A percentile compares a stretch with the other conserved stretches of the same genome.
Evolutionary conservation across 2,113 vertebrate species (phyloP).

Genomic region (Bufo bufo): DNA sequence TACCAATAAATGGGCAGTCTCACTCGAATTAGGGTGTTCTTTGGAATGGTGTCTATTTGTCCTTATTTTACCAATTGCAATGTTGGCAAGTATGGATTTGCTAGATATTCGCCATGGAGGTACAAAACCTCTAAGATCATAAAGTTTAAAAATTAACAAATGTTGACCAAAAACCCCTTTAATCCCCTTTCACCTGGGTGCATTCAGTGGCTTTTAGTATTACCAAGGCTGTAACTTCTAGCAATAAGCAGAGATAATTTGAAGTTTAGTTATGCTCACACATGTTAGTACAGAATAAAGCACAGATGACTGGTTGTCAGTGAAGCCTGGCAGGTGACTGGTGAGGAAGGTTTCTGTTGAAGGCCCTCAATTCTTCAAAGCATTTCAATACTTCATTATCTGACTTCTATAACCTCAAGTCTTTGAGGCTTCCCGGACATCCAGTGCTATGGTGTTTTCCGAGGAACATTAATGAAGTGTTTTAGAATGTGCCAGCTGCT

Average conservation of each 20-base stretch:
- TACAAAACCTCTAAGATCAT: no score
- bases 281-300: no score
- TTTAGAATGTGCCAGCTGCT: constrained; percentile 17
- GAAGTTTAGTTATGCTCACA: not conserved
- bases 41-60: no score
- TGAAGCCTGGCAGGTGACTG: constrained; percentile 18
- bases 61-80: no score
- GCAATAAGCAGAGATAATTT: not conserved
- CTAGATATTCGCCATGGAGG: no score
- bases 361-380: constrained; percentile 22
- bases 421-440: constrained; percentile 9
- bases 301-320: not conserved
- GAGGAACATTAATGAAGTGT: constrained; percentile 39
- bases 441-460: not conserved
- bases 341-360: not conserved
- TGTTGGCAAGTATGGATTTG: no score
- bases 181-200: no score
- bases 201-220: not conserved
- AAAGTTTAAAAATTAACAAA: no score
- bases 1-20: no score
- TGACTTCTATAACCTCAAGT: constrained; percentile 9
- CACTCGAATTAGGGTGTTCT: no score
- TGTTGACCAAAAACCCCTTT: no score
- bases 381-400: constrained; percentile 19
- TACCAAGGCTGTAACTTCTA: no score